These are phyloP conservation scores for Rhagoletis pomonella DNA, from an alignment of 1,140 invertebrate species.

Conservation along the genomic window DNA sequence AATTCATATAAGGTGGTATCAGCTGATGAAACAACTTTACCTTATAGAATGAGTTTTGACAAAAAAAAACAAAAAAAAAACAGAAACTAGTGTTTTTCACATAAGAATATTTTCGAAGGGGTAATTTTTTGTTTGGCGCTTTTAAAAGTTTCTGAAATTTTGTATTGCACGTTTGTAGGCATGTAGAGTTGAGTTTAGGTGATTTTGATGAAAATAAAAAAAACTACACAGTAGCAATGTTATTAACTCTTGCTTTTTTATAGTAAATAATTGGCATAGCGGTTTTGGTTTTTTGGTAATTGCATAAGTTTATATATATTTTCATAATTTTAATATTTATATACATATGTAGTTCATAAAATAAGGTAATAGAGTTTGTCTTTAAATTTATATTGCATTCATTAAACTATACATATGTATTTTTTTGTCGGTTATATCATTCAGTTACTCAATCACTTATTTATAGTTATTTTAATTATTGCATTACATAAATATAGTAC, in stretches of 20 bases:
- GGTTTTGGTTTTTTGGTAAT: constrained; percentile 18
- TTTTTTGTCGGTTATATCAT: neutral
- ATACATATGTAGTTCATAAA: constrained; percentile 23
- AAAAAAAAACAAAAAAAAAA: too few species aligned
- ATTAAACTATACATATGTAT: neutral
- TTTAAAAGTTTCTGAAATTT: too few species aligned
- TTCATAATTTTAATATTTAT: constrained; percentile 47
- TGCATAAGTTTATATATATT: constrained; percentile 44
- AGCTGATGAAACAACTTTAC: too few species aligned
- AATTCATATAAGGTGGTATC: too few species aligned
- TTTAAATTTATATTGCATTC: constrained; percentile 7
- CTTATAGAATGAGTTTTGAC: too few species aligned
- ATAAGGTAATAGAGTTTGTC: constrained; percentile 17
- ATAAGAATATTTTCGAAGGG: too few species aligned
- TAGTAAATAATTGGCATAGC: constrained; percentile 34
- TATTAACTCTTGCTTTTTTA: neutral
- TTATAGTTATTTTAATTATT: constrained; percentile 7
- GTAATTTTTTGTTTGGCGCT: too few species aligned
- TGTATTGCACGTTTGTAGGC: neutral
- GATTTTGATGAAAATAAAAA: neutral
- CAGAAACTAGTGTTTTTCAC: too few species aligned
- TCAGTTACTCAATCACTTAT: neutral
- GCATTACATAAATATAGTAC: constrained; percentile 4
- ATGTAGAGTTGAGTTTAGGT: neutral
- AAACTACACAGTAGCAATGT: neutral